These are phyloP conservation scores for Sparus aurata DNA, from an alignment of 2,797 vertebrate species.

Conservation along the genomic window DNA sequence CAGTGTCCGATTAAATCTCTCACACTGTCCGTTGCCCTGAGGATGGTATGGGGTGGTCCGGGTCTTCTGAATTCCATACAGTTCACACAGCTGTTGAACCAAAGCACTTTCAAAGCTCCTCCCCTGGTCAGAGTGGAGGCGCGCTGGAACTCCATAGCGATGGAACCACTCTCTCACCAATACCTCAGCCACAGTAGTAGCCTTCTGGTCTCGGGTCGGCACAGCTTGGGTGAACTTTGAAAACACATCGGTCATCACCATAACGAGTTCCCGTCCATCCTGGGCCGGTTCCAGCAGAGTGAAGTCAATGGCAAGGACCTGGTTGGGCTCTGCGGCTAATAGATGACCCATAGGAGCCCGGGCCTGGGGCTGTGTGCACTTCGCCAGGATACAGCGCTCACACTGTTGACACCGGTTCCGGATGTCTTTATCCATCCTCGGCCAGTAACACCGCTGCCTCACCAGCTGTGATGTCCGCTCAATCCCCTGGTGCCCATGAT, in stretches of 20 bases:
- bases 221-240: background rate
- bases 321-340: background rate
- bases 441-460: background rate
- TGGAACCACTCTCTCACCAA: background rate
- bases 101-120: background rate
- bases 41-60: too few species aligned
- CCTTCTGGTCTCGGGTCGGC: background rate
- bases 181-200: background rate
- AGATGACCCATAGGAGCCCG: background rate
- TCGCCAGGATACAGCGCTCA: background rate
- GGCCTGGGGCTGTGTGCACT: background rate
- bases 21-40: too few species aligned
- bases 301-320: background rate
- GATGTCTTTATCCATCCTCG: background rate
- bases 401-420: background rate
- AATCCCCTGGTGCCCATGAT: background rate
- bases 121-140: background rate
- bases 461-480: background rate
- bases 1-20: background rate
- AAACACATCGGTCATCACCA: too few species aligned
- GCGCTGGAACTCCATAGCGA: background rate
- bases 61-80: background rate
- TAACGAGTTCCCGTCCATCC: too few species aligned
- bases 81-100: background rate
- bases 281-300: too few species aligned